Percentiles rank a stretch among this genome's conserved stretches.
Evolutionary conservation across 2,888 invertebrate species (phyloP).

Genomic region (Troides oblongomaculatus): DNA sequence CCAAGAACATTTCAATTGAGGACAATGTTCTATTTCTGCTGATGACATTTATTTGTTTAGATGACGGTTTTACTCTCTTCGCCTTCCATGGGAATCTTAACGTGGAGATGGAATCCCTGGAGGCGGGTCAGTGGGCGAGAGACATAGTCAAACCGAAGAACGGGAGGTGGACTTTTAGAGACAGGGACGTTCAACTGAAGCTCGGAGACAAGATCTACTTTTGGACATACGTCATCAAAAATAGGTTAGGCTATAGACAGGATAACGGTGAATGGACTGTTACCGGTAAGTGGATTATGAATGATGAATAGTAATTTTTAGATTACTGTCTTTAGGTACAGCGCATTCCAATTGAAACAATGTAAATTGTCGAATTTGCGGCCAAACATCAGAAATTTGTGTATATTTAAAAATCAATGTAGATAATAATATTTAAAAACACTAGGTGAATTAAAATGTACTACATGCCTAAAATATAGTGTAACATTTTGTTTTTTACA

Average conservation of each 20-base stretch:
- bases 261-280: slow-evolving; percentile 81
- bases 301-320: not conserved
- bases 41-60: slow-evolving; percentile 44
- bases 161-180: slow-evolving; percentile 84
- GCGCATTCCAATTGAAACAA: too few relatives aligned
- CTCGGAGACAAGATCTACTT: slow-evolving; percentile 85
- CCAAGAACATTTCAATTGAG: too few relatives aligned
- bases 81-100: slow-evolving; percentile 89
- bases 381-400: too few relatives aligned
- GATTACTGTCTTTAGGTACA: not conserved
- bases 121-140: slow-evolving; percentile 83
- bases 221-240: slow-evolving; percentile 87
- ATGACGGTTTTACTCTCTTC: slow-evolving; percentile 85
- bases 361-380: too few relatives aligned
- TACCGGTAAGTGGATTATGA: slow-evolving; percentile 54
- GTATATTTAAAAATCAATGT: too few relatives aligned
- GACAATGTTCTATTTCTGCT: too few relatives aligned
- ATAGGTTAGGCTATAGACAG: slow-evolving; percentile 84
- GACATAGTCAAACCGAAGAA: slow-evolving; percentile 82
- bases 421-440: too few relatives aligned
- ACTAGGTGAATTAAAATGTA: too few relatives aligned
- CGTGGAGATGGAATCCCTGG: slow-evolving; percentile 84
- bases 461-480: too few relatives aligned
- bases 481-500: slow-evolving; percentile 38
- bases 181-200: slow-evolving; percentile 79